Base-by-base conservation (phyloP, 2,113 vertebrate species). In the Barnardius zonarius region DNA sequence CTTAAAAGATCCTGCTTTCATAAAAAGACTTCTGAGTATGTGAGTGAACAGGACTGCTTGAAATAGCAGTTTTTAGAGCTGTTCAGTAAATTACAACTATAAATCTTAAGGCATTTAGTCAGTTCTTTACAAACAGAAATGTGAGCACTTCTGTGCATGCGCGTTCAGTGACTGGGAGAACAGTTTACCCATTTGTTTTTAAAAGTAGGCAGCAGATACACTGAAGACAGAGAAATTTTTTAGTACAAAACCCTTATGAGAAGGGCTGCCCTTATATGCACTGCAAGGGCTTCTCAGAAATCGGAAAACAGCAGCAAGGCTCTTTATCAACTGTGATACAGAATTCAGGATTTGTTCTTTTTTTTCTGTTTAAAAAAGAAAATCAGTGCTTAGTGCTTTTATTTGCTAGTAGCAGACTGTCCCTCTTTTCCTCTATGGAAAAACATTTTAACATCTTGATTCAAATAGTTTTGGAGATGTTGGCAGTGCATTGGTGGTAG, bases 81-180 rank as follows among this genome's bases (percentile, higher is more conserved):
- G 51, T 55, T 84, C 80, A 83, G 54, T 77, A 85, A 95, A 90
- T 70, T 84, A 69, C 86, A 93, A 49, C 81, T 78, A 43, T 90
- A 85, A 90, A 57, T 77, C 46, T 77, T 33, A 18, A 0, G 5
- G 9, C 37, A n/a, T 92, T 95, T 73, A 57, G 31, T 91, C 8
- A 57, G 82, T 73, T 78, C 64, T 74, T 91, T 88, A 12, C 57
- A 91, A 93, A 80, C 17, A 51, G 24, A 46, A 63, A 30, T 48
- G 37, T 28, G 54, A 64, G 23, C 51, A 30, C 59, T 66, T 28
- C 31, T 72, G 13, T 86, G 74, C n/a, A 51, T 68, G 30, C 35
- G 13, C 27, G 88, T 77, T 81, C 33, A 81, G 17, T 49, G 37
- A 43, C 52, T 83, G 86, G 66, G 55, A 80, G 88, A 90, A 49